Evolutionary conservation across 2,113 vertebrate genomes (phyloP).

Genomic region (Halcyon senegalensis): DNA sequence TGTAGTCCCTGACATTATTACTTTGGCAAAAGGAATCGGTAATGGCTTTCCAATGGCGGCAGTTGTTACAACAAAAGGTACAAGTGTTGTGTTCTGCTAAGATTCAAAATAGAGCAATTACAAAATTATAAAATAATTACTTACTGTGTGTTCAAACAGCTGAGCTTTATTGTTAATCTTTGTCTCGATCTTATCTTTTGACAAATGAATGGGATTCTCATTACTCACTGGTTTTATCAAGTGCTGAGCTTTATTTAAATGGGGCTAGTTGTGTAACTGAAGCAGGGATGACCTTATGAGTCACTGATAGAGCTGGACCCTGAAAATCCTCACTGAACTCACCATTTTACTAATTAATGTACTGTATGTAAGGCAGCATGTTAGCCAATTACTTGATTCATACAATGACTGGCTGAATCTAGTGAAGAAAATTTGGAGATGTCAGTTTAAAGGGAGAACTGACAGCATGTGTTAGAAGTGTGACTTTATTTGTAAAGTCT

Average conservation of each 20-base stretch:
- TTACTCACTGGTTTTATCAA: not conserved
- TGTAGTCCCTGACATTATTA: conserved; percentile 92
- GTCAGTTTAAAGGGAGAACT: not conserved
- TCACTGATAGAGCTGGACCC: not conserved
- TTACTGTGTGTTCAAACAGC: not conserved
- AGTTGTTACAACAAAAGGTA: conserved; percentile 90
- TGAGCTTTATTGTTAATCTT: not conserved
- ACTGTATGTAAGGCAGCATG: not conserved
- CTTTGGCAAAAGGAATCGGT: conserved; percentile 93
- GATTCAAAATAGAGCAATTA: not conserved
- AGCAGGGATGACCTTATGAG: not conserved
- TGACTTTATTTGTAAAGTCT: not conserved
- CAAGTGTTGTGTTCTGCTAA: not conserved
- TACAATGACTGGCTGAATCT: not conserved
- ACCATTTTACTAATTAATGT: not conserved
- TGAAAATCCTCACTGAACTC: not conserved
- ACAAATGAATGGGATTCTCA: not conserved
- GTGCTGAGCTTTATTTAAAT: not conserved
- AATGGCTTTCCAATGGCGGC: conserved; percentile 98
- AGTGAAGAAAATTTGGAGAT: not conserved
- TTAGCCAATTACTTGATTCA: not conserved
- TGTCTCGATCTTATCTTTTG: not conserved
- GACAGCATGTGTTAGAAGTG: not conserved
- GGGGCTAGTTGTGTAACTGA: not conserved
- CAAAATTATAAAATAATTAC: not conserved